Conservation (phyloP, 2,888 invertebrate species). For the Mechanitis mazaeus region DNA sequence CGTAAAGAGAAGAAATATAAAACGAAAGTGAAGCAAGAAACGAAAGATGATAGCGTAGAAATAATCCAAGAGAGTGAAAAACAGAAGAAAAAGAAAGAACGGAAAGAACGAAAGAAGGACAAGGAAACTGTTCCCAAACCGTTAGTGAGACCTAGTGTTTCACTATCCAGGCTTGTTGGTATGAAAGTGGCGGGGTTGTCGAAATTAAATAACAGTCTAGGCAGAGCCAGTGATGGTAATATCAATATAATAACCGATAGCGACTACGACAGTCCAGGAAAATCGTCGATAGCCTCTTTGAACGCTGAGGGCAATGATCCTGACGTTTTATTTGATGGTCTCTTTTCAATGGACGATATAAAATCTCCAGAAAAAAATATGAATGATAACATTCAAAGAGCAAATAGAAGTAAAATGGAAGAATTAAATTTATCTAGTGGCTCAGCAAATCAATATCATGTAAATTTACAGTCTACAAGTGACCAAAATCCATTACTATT, state of each 20-base stretch:
- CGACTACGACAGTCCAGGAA: conserved; percentile 54
- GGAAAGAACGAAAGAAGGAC: conserved; percentile 34
- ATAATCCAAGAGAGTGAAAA: conserved; percentile 28
- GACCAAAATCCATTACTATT: background rate
- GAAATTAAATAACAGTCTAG: conserved; percentile 19
- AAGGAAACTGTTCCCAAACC: conserved; percentile 17
- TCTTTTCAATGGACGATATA: conserved; percentile 57
- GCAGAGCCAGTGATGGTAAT: conserved; percentile 23
- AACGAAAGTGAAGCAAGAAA: conserved; percentile 36
- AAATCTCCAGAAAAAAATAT: conserved; percentile 43
- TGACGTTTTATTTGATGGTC: conserved; percentile 50
- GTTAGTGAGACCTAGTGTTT: conserved; percentile 29
- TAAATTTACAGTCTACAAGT: background rate
- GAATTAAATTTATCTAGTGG: conserved; percentile 1
- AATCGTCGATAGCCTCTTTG: conserved; percentile 41
- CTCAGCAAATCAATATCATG: background rate
- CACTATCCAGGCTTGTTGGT: conserved; percentile 51
- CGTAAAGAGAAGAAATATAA: conserved; percentile 46
- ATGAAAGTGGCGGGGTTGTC: conserved; percentile 45
- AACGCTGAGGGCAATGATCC: conserved; percentile 43
- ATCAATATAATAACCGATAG: conserved; percentile 41
- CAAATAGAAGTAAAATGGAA: conserved; percentile 4
- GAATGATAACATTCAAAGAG: conserved; percentile 16
- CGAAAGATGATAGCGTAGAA: conserved; percentile 23
- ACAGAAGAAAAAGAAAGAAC: conserved; percentile 34